Conservation (phyloP, 2,888 invertebrate species). For the Agrotis ipsilon region DNA sequence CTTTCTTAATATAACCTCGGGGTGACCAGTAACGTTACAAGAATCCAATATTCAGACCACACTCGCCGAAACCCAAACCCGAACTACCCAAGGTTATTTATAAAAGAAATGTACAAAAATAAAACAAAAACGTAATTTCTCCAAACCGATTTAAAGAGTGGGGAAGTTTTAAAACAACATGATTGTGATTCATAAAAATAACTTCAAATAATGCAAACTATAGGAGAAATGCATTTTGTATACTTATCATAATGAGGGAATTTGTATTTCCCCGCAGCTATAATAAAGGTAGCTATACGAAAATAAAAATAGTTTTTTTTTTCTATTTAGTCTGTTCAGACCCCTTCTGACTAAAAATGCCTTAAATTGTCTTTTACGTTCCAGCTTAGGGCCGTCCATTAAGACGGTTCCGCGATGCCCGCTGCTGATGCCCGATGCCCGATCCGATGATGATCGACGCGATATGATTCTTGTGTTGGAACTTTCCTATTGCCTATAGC, state of each 20-base stretch:
- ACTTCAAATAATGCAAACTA: conserved; percentile 15
- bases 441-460: too few species aligned
- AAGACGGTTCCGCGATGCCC: too few species aligned
- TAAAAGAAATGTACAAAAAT: conserved; percentile 30
- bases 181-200: conserved; percentile 40
- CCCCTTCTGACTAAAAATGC: too few species aligned
- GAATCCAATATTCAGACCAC: conserved; percentile 15
- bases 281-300: not conserved
- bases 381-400: too few species aligned
- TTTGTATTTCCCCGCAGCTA: conserved; percentile 36
- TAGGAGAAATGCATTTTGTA: conserved; percentile 39
- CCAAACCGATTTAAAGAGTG: conserved; percentile 3
- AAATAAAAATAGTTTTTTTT: too few species aligned
- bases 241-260: not conserved
- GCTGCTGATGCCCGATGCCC: too few species aligned
- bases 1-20: not conserved
- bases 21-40: conserved; percentile 10
- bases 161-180: conserved; percentile 36
- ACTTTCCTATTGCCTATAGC: too few species aligned
- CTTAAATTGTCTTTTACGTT: too few species aligned
- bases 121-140: conserved; percentile 37
- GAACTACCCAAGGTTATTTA: conserved; percentile 14
- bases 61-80: conserved; percentile 2
- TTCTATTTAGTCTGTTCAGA: too few species aligned
- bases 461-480: too few species aligned